Base-by-base conservation (phyloP, 2,797 vertebrate species). In the Paguma larvata region DNA sequence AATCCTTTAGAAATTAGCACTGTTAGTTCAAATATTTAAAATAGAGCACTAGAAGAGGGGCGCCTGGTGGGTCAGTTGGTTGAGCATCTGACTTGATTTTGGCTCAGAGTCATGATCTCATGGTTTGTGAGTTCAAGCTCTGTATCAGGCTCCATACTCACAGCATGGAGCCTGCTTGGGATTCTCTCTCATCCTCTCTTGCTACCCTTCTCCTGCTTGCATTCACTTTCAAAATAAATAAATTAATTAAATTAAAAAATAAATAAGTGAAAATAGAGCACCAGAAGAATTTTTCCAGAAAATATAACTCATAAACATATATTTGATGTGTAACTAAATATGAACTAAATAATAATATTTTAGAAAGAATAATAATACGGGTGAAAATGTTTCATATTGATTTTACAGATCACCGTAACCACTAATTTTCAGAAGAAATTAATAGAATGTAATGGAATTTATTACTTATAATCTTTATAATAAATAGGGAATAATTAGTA, bases 401-500 rank as follows among this genome's bases (percentile, higher is more conserved):
- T 86, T 95, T 95, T 80, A 41, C 1, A 80, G 27, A 44, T 65
- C 46, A 89, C 41, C 1, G 62, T 32, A 88, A 93, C 73, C 48
- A 68, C 2, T 84, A 51, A 68, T 70, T 59, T 84, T 83, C 12
- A 77, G n/a, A 15, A 89, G 41, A 84, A 89, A 89, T 78, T 68
- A 92, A 83, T 70, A 78, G 15, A 46, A 77, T 68, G 4, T 70
- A 89, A 78, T 44, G 34, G 15, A 89, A 78, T 51, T 19, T 68
- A 92, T 25, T 75, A 41, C 38, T 72, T 84, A 84, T 62, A 89
- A 62, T 62, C 19, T 16, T 84, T 38, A 34, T 15, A 70, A 23
- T 16, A 95, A 89, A 90, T 95, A 63, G 82, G 48, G 11, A 73
- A 41, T 27, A 86, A n/a, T 53, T 95, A 89, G 62, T 21, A 85